Evolutionary conservation across 2,888 invertebrate species (phyloP).

Genomic region (Seira sanloemensis): DNA sequence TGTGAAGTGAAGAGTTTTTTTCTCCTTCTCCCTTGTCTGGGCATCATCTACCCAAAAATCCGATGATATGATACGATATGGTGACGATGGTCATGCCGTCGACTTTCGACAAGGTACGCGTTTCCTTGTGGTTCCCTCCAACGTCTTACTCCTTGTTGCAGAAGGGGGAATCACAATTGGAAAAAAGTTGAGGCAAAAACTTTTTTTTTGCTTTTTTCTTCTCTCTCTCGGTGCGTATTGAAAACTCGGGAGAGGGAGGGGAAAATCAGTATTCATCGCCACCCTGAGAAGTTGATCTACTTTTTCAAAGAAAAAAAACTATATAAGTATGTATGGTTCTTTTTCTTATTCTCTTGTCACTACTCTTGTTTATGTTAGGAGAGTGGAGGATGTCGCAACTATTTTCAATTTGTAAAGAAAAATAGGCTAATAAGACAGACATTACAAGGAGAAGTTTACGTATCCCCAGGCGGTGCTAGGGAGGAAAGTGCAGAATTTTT

Average conservation of each 20-base stretch:
- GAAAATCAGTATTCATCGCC: conserved; percentile 18
- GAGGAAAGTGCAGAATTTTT: conserved; percentile 37
- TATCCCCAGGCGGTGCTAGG: not conserved
- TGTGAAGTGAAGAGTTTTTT: too few relatives aligned
- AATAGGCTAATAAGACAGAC: conserved; percentile 72
- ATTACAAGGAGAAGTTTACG: conserved; percentile 57
- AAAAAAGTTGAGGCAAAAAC: too few relatives aligned
- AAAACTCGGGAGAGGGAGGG: not conserved
- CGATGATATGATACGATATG: not conserved
- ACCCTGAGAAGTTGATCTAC: conserved; percentile 11
- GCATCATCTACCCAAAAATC: not conserved
- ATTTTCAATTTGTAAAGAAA: conserved; percentile 73
- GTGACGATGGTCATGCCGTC: not conserved
- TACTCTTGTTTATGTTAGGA: conserved; percentile 51
- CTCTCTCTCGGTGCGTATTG: not conserved
- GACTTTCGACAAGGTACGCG: not conserved
- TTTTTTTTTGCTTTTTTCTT: not conserved
- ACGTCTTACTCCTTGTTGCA: not conserved
- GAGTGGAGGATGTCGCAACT: conserved; percentile 20
- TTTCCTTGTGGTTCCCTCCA: not conserved
- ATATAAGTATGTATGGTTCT: too few relatives aligned
- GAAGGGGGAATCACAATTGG: not conserved
- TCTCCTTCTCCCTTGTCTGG: too few relatives aligned
- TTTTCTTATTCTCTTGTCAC: conserved; percentile 34
- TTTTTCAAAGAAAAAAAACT: not conserved